Conservation (phyloP, 2,888 invertebrate species). For the Amiota minor region DNA sequence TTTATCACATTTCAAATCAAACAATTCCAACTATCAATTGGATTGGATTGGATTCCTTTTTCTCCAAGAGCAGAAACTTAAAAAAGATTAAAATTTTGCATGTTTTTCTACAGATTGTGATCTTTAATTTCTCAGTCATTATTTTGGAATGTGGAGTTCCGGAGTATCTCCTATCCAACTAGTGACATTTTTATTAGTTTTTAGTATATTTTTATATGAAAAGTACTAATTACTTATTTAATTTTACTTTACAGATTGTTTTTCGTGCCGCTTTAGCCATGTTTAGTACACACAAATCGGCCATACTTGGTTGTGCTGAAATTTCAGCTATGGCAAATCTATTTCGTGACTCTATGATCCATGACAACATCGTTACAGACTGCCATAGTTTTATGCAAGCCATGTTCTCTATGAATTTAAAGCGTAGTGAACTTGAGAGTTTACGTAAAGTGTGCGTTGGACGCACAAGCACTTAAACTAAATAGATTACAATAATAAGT, state of each 20-base stretch:
- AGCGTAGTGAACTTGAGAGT: constrained; percentile 69
- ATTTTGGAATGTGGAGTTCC: no score
- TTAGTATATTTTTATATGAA: no score
- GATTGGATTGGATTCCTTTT: no score
- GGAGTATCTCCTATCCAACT: no score
- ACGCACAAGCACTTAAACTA: constrained; percentile 62
- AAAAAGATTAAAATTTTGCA: no score
- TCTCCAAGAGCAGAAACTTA: no score
- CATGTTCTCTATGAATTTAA: constrained; percentile 85
- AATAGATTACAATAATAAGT: constrained; percentile 34
- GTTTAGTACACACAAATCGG: constrained; percentile 81
- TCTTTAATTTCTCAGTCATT: no score
- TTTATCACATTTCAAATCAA: no score
- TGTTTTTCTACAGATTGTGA: no score
- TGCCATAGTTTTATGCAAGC: constrained; percentile 93
- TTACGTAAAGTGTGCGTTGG: constrained; percentile 67
- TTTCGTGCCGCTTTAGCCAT: constrained; percentile 91
- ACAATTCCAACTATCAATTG: no score
- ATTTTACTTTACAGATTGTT: constrained; percentile 76
- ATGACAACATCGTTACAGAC: constrained; percentile 84
- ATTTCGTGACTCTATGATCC: constrained; percentile 84
- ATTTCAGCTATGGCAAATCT: constrained; percentile 87
- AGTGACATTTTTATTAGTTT: no score
- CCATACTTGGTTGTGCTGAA: constrained; percentile 85
- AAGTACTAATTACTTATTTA: no score